phyloP scores from a whole-genome alignment of 1,140 invertebrate species.

The Drosophila chauvacae region DNA sequence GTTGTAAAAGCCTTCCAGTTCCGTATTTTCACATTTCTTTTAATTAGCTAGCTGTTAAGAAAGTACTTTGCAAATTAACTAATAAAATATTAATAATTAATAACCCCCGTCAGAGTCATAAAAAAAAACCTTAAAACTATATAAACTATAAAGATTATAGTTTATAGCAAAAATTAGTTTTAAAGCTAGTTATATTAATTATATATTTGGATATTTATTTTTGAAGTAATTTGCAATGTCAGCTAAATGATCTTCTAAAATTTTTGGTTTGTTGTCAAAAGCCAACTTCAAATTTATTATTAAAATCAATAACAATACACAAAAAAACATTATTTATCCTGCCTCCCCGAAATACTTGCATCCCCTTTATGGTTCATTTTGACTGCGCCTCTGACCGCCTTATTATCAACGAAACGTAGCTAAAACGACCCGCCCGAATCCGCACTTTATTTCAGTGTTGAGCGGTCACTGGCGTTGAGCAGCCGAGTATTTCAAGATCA shows the following conservation, averaged over 20 bases:
- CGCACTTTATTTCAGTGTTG: constrained; percentile 34
- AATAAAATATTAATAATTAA: neutral
- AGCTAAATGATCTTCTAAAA: no score
- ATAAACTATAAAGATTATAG: no score
- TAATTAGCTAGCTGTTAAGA: neutral
- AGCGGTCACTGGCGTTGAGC: constrained; percentile 16
- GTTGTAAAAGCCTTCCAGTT: neutral
- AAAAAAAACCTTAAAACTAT: no score
- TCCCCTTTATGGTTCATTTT: neutral
- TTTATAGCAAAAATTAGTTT: neutral
- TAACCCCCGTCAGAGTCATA: no score
- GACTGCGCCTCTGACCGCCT: constrained; percentile 6
- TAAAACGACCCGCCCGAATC: neutral
- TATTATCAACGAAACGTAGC: neutral
- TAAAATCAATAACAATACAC: neutral
- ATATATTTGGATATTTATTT: neutral
- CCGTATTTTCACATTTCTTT: neutral
- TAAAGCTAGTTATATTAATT: neutral
- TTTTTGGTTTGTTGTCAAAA: neutral
- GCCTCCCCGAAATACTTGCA: neutral
- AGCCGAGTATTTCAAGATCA: constrained; percentile 33
- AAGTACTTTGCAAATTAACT: neutral
- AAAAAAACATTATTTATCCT: neutral
- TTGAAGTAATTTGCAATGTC: neutral
- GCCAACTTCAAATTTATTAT: neutral